Evolutionary conservation across 2,888 invertebrate genomes (phyloP).

Genomic region (Agonopterix alstromeriana): DNA sequence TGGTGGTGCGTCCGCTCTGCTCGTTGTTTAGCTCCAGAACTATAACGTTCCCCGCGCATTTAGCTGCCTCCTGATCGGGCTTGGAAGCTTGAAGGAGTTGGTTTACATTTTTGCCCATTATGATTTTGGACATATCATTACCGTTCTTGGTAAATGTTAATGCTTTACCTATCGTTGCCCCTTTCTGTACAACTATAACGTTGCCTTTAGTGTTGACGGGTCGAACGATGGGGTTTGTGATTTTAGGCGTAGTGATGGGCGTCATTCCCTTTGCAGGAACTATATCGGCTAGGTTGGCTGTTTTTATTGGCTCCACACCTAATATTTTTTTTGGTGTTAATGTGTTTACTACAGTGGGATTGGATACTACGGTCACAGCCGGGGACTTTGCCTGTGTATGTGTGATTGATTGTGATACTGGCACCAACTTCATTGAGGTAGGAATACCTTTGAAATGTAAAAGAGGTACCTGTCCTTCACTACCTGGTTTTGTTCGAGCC

Average conservation of each 20-base stretch:
- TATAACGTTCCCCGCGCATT: slow-evolving; percentile 61
- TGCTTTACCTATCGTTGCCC: slow-evolving; percentile 67
- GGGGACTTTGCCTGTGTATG: slow-evolving; percentile 31
- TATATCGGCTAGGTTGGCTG: slow-evolving; percentile 66
- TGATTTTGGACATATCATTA: slow-evolving; percentile 69
- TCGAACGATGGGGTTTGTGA: slow-evolving; percentile 60
- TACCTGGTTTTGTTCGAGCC: slow-evolving; percentile 45
- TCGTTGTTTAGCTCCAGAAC: slow-evolving; percentile 69
- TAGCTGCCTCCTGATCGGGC: slow-evolving; percentile 51
- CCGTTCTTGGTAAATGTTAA: slow-evolving; percentile 65
- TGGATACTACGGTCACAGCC: slow-evolving; percentile 48
- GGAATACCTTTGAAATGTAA: slow-evolving; percentile 66
- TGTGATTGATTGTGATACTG: slow-evolving; percentile 52
- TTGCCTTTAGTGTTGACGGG: slow-evolving; percentile 71
- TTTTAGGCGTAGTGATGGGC: slow-evolving; percentile 53
- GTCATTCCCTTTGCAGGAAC: slow-evolving; percentile 62
- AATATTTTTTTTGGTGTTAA: slow-evolving; percentile 9
- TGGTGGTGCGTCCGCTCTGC: slow-evolving; percentile 59
- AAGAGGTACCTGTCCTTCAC: slow-evolving; percentile 58
- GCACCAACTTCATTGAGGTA: slow-evolving; percentile 65
- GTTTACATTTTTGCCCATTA: slow-evolving; percentile 71
- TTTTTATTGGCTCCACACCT: slow-evolving; percentile 44
- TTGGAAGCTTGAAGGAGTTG: slow-evolving; percentile 62
- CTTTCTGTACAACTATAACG: slow-evolving; percentile 78
- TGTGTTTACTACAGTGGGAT: slow-evolving; percentile 34